Base-by-base conservation (phyloP, 1,140 invertebrate species). In the Lanistes nyassanus region DNA sequence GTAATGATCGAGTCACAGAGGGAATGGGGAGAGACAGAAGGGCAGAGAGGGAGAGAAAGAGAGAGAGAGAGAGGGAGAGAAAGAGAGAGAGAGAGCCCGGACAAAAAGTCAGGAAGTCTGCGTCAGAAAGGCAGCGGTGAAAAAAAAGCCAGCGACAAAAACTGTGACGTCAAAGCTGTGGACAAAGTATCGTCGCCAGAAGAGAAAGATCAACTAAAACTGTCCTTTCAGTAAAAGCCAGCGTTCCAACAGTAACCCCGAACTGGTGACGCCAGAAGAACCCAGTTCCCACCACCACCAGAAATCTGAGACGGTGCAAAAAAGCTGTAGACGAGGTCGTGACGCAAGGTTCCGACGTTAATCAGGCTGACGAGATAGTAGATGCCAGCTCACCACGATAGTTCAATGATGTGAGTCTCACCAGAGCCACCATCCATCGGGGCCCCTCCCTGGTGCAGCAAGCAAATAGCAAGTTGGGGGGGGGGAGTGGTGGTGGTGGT, bases 31-130 rank as follows among this genome's bases (percentile, higher is more conserved):
- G 60, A 64, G n/a, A 64, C 31, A 64, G n/a, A 64, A 36, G 37
- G n/a, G 37, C 13, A 31, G 60, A 64, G 60, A 64, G n/a, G 37
- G 60, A 64, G n/a, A 64, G 60, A 64, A 16, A 64, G 60, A 64
- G n/a, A 64, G 26, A 31, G 60, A 64, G 60, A 64, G n/a, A 64
- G 60, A 64, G 9, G 37, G 60, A 64, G 60, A 64, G n/a, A 64
- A 36, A 64, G 19, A 31, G 7, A 64, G 60, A 64, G 53, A 55
- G 53, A 55, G 53, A 55, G 53, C 26, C n/a, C 26, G 23, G 23
- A 7, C 34, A 36, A n/a, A 9, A 31, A 64, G 26, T 16, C 4
- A 64, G 60, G 6, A 7, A 64, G 23, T 36, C 60, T 16, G 60
- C 31, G 9, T 34, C 11, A 64, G 26, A 64, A 9, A 31, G 60